A percentile compares a stretch with the other conserved stretches of the same genome.
Evolutionary conservation across 2,888 invertebrate species (phyloP).

Genomic region (Agrenia bidenticulata): DNA sequence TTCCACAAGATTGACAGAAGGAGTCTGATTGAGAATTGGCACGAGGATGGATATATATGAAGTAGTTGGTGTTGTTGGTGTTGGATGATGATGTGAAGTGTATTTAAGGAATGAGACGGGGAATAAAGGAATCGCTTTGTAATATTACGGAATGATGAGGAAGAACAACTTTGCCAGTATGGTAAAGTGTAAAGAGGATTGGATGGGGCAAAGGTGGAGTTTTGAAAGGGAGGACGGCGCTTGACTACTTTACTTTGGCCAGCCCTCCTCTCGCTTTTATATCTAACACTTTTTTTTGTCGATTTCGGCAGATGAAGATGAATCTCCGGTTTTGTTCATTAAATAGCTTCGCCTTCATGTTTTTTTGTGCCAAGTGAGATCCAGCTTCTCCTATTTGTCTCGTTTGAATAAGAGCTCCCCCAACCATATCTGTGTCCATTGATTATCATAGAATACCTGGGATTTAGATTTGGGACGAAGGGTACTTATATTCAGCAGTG

Average conservation of each 20-base stretch:
- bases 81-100: constrained; percentile 14
- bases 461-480: no score
- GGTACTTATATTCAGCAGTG: no score
- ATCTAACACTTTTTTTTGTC: neutral
- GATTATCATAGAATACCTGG: no score
- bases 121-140: constrained; percentile 9
- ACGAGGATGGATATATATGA: neutral
- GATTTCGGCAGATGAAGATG: constrained; percentile 3
- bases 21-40: neutral
- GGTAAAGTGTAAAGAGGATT: constrained; percentile 6
- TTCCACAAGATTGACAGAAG: constrained; percentile 1
- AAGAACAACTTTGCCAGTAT: constrained; percentile 16
- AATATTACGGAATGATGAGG: constrained; percentile 11
- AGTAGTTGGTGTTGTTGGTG: neutral
- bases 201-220: constrained; percentile 20
- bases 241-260: constrained; percentile 16
- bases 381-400: no score
- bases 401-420: no score
- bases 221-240: constrained; percentile 18
- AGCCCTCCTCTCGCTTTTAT: constrained; percentile 4
- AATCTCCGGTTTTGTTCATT: constrained; percentile 20
- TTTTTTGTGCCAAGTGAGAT: no score
- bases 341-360: neutral
- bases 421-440: no score
- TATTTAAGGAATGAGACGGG: constrained; percentile 12